Evolutionary conservation across 2,797 vertebrate genomes (phyloP).

Genomic region (Microcaecilia unicolor): DNA sequence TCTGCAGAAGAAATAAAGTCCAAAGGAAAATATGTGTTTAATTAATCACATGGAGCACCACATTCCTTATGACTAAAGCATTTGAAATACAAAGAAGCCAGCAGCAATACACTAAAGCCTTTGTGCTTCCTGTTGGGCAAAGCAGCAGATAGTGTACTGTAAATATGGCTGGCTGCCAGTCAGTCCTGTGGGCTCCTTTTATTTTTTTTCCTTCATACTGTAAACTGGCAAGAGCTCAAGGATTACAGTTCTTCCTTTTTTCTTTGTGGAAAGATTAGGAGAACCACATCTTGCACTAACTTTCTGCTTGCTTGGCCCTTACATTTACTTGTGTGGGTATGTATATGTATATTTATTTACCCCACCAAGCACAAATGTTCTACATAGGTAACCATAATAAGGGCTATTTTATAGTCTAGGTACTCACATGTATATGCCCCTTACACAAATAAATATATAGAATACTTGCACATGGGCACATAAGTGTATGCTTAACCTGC

Average conservation of each 20-base stretch:
- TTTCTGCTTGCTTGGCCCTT: no score
- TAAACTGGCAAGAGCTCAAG: slow-evolving; percentile 70
- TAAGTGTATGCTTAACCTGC: no score
- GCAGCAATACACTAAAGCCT: slow-evolving; percentile 48
- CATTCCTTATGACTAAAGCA: slow-evolving; percentile 32
- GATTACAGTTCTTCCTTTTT: slow-evolving; percentile 60
- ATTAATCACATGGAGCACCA: neutral
- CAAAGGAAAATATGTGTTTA: neutral
- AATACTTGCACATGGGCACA: no score
- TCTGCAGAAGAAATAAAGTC: neutral
- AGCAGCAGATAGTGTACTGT: slow-evolving; percentile 66
- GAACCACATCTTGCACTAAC: no score
- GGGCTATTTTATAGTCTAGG: no score
- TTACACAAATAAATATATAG: no score
- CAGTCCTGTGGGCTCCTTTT: slow-evolving; percentile 64
- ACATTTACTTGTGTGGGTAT: no score
- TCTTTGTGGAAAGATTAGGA: no score
- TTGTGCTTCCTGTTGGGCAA: slow-evolving; percentile 60
- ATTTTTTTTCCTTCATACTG: slow-evolving; percentile 59
- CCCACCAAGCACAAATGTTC: no score
- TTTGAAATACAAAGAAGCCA: slow-evolving; percentile 32
- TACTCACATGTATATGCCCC: no score
- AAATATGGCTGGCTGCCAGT: slow-evolving; percentile 63
- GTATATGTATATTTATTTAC: no score
- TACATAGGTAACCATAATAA: no score